These are phyloP conservation scores for Thomomys bottae DNA, from an alignment of 2,113 vertebrate species.

Conservation along the genomic window DNA sequence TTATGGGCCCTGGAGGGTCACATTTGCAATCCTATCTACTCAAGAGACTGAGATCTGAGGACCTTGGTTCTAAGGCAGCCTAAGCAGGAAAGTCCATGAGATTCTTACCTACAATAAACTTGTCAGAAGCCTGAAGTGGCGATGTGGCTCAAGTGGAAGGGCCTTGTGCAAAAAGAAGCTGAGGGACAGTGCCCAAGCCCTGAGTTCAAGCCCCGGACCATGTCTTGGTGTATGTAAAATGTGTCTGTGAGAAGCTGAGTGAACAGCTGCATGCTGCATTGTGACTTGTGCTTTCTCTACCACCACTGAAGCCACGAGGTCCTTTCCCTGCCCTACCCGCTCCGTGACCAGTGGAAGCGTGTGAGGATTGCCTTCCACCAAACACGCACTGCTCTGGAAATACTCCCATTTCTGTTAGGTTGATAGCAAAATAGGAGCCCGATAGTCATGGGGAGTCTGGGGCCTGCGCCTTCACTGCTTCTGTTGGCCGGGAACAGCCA, in stretches of 20 bases:
- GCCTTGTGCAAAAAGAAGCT: no score
- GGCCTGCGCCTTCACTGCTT: not conserved
- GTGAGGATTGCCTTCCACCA: not conserved
- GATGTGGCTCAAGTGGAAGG: no score
- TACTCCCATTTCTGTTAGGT: not conserved
- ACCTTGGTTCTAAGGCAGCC: no score
- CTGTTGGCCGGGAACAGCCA: not conserved
- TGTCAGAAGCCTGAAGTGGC: no score
- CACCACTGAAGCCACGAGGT: not conserved
- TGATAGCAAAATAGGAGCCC: not conserved
- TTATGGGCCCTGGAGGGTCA: not conserved
- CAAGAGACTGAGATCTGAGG: no score
- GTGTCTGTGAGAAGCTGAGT: not conserved
- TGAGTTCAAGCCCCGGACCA: no score
- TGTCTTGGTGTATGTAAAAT: not conserved
- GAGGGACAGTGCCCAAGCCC: no score
- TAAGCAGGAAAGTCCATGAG: no score
- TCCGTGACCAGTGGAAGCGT: no score
- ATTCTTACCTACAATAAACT: no score
- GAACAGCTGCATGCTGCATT: not conserved
- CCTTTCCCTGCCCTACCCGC: not conserved
- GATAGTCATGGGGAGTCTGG: not conserved
- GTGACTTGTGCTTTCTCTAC: not conserved
- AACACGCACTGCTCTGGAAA: not conserved
- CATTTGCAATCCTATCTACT: no score